Conservation (phyloP, 2,888 invertebrate genomes). For the Heliconius ethilla region DNA sequence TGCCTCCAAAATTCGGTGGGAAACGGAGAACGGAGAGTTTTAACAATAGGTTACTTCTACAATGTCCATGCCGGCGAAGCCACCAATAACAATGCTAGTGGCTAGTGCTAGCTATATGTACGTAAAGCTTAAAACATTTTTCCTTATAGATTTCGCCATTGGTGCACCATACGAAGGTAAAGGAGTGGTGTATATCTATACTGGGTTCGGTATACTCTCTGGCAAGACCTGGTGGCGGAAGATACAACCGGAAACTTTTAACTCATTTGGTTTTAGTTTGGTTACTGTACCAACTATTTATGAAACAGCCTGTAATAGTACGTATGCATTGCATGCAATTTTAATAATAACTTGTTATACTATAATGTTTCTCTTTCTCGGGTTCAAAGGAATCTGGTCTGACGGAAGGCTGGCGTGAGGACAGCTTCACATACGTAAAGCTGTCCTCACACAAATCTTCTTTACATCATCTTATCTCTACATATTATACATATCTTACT, state of each 20-base stretch:
- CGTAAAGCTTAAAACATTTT: background rate
- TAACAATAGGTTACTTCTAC: background rate
- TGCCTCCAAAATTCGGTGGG: too few relatives aligned
- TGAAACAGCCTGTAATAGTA: conserved; percentile 61
- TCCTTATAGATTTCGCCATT: conserved; percentile 60
- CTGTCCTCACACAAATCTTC: too few relatives aligned
- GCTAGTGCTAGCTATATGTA: too few relatives aligned
- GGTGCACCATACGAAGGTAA: conserved; percentile 61
- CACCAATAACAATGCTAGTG: too few relatives aligned
- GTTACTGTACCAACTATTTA: conserved; percentile 52
- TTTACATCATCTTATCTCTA: background rate
- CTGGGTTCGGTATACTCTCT: conserved; percentile 50
- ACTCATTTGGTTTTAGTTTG: conserved; percentile 56
- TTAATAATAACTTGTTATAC: too few relatives aligned
- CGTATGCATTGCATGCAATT: background rate
- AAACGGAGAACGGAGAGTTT: too few relatives aligned
- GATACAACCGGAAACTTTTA: conserved; percentile 44
- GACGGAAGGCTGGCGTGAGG: too few relatives aligned
- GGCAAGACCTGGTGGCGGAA: conserved; percentile 45
- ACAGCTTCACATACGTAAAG: too few relatives aligned
- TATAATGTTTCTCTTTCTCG: too few relatives aligned
- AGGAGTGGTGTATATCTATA: conserved; percentile 64
- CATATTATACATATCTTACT: too few relatives aligned
- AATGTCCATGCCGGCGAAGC: too few relatives aligned
- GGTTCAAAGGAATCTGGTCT: too few relatives aligned